Base-by-base conservation (phyloP, 2,113 vertebrate genomes). In the Anas platyrhynchos region DNA sequence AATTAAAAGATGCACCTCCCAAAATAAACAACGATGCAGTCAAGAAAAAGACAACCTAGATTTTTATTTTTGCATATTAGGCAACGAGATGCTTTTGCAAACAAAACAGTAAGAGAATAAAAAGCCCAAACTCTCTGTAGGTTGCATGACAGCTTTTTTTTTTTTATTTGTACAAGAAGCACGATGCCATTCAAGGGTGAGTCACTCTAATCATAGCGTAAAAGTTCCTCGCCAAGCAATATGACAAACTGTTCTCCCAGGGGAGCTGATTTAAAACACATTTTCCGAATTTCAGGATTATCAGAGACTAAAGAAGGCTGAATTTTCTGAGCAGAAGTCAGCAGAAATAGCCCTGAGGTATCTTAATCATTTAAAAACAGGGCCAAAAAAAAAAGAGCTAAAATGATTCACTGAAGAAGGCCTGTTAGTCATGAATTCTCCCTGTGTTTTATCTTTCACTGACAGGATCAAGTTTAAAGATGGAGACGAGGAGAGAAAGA, bases 161-260 rank as follows among this genome's bases (percentile, higher is more conserved):
- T 48, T 95, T 94, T 95, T 77, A 94, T 95, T 97, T 93, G 94
- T 94, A 96, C 90, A 74, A 91, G 98, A 96, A 97, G 91, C 82
- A 97, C 78, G 97, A 98, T 96, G 98, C 97, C 95, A 97, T 94
- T 95, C 97, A 91, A 98, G 98, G 97, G 97, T 99, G 98, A 99
- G 98, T 99, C 98, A 98, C 98, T 97, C 95, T 90, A 85, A 96
- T 98, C 97, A 98, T 95, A 96, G 97, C 97, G 71, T 91, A 89
- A 34, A 91, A 95, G 91, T 93, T 96, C 96, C 97, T 98, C 98
- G 98, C 97, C 94, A 98, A 96, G 98, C 97, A 98, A 98, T 98
- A 97, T 63, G 97, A 95, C 83, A 95, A 94, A 97, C 96, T 74
- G 59, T 97, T 98, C 98, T 98, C 97, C 97, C 89, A 95, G 96